Evolutionary conservation across 2,113 vertebrate genomes (phyloP), one percentile per base, ranked within the genome.

Genomic region (Paraplagusia blochii): DNA sequence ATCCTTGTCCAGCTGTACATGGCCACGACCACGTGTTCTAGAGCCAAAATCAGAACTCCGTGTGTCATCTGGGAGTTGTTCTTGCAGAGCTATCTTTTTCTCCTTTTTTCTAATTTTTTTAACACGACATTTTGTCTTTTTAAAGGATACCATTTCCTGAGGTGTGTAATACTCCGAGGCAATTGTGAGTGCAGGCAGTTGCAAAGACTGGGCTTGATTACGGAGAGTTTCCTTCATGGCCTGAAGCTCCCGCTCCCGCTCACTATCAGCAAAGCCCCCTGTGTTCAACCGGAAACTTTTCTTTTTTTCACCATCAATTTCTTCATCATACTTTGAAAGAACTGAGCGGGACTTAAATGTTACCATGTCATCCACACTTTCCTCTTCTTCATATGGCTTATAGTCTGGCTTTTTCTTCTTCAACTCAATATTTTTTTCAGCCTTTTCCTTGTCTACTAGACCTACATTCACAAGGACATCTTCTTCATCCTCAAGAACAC

Each of bases 361-460:
- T 0, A 88, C 90, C 92, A 96, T 87, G 85, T 94, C 93, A 0
- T 95, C 95, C 56, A 95, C 90, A 0, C 82, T 94, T 80, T 95
- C 92, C 0, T 95, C 92, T 52, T 95, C 94, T 0, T 91, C 88
- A 0, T 94, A 96, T 1, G 94, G 92, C 74, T 93, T 90, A 69
- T 95, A 95, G 13, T 93, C 92, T 0, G 93, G 93, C 75, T 93
- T 95, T 66, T 94, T 96, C 84, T 94, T 95, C 69, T 91, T 93
- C 38, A 95, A 79, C 74, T 95, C 94, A 34, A 94, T 93, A 0
- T 95, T 96, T 57, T 94, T 95, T 38, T 94, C 88, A 0, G 95
- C 94, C 15, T 91, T 92, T 76, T 96, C 95, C 22, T 81, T 92
- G 51, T 96, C 95, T 39, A 95, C 82, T 39, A 96, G 64, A 43